Percentiles rank a stretch among this genome's conserved stretches.
phyloP scores from a whole-genome alignment of 2,113 vertebrate species.

The Dipodomys spectabilis region DNA sequence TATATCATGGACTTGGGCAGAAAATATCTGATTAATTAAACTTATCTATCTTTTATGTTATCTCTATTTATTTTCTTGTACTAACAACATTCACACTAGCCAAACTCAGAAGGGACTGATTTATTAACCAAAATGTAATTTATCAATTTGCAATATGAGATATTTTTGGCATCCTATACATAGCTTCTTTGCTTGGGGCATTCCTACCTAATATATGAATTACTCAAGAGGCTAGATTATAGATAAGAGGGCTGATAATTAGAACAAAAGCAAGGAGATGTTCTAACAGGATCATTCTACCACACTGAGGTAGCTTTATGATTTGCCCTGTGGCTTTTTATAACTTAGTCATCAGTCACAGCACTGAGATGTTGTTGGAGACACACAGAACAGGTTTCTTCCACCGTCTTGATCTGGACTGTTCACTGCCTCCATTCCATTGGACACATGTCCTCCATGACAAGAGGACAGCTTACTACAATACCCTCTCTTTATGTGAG shows the following conservation, averaged over 20 bases:
- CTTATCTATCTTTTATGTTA: constrained; percentile 73
- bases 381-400: constrained; percentile 1
- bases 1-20: constrained; percentile 39
- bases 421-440: background rate
- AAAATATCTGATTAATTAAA: constrained; percentile 69
- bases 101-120: constrained; percentile 67
- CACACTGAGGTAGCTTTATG: background rate
- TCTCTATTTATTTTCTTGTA: constrained; percentile 77
- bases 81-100: constrained; percentile 70
- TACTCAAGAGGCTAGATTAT: constrained; percentile 69
- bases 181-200: constrained; percentile 70
- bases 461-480: background rate
- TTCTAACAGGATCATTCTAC: constrained; percentile 69
- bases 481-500: constrained; percentile 34
- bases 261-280: constrained; percentile 64
- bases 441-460: background rate
- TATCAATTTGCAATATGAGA: constrained; percentile 62
- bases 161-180: constrained; percentile 59
- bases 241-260: constrained; percentile 66
- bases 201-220: constrained; percentile 68
- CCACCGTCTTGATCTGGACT: background rate
- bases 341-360: constrained; percentile 64
- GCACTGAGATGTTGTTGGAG: background rate
- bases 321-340: constrained; percentile 43
- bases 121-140: constrained; percentile 68